Conservation (phyloP, 1,140 invertebrate species). For the Caenorhabditis remanei region DNA sequence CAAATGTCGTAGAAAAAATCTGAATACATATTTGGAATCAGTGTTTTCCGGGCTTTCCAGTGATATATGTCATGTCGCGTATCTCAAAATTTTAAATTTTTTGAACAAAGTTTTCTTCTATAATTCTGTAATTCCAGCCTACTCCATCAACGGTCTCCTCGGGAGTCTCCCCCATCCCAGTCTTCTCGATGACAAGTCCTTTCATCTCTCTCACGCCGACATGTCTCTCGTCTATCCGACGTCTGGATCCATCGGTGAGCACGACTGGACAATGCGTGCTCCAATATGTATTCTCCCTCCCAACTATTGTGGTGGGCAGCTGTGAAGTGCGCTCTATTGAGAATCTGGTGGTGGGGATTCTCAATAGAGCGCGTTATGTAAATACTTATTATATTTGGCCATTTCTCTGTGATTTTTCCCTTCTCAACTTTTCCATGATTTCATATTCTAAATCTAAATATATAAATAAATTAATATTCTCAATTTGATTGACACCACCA, state of each 20-base stretch:
- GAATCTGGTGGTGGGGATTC: neutral
- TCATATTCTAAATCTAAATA: neutral
- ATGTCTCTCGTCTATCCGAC: constrained; percentile 47
- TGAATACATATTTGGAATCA: too few relatives aligned
- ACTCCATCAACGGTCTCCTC: constrained; percentile 16
- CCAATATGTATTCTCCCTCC: neutral
- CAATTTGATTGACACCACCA: constrained; percentile 10
- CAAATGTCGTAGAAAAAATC: too few relatives aligned
- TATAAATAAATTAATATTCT: too few relatives aligned
- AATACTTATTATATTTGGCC: neutral
- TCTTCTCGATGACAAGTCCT: constrained; percentile 9
- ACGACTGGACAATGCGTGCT: constrained; percentile 43
- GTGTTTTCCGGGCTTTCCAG: too few relatives aligned
- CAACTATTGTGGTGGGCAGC: constrained; percentile 26
- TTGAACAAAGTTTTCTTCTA: too few relatives aligned
- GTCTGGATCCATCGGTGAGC: neutral
- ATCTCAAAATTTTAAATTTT: too few relatives aligned
- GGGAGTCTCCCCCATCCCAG: neutral
- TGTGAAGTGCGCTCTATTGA: neutral
- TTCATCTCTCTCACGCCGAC: constrained; percentile 9
- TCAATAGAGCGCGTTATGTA: constrained; percentile 2
- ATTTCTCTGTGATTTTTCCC: constrained; percentile 23
- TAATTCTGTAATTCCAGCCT: neutral
- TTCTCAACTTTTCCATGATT: neutral
- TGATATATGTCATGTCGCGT: too few relatives aligned